Conservation (phyloP, 2,888 invertebrate species). For the Hydrotaea diabolus region DNA sequence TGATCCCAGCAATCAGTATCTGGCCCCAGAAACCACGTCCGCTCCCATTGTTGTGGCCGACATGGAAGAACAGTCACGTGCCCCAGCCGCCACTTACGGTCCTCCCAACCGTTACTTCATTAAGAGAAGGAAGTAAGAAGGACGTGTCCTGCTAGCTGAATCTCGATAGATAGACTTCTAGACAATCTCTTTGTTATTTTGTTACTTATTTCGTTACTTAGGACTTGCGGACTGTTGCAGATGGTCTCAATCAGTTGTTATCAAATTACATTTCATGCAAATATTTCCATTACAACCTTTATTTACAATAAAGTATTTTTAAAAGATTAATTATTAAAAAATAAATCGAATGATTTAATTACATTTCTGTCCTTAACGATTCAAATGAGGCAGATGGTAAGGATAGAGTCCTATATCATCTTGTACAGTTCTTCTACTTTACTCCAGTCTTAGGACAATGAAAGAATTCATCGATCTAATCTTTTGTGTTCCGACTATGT, state of each 20-base stretch:
- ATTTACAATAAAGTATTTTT: conserved; percentile 8
- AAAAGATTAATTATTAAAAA: not conserved
- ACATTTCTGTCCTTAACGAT: no score
- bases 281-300: not conserved
- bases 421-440: no score
- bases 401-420: no score
- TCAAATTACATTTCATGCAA: conserved; percentile 10
- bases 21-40: conserved; percentile 72
- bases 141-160: not conserved
- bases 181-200: conserved; percentile 23
- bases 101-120: conserved; percentile 83
- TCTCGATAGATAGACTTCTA: conserved; percentile 21
- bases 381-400: no score
- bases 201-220: conserved; percentile 30
- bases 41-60: conserved; percentile 74
- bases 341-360: no score
- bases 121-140: conserved; percentile 71
- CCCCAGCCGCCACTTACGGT: conserved; percentile 83
- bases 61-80: conserved; percentile 67
- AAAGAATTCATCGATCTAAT: no score
- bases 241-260: conserved; percentile 5
- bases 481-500: no score
- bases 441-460: no score
- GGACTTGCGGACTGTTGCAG: not conserved
- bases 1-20: conserved; percentile 73